Base-by-base conservation (phyloP, 1,140 invertebrate species). In the Ostrea denselamellosa region DNA sequence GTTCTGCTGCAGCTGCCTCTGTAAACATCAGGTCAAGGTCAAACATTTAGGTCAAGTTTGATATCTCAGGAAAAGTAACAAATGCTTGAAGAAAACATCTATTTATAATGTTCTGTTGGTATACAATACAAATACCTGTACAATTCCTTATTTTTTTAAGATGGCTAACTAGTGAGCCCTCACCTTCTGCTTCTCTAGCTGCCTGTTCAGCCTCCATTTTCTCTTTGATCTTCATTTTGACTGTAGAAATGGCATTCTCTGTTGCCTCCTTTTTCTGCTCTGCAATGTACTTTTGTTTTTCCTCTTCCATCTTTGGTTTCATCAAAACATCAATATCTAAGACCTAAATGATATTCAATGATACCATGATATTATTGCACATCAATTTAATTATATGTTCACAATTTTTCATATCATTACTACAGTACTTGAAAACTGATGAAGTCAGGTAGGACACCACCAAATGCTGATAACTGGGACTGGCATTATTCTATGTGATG, bases 151-250 rank as follows among this genome's bases (percentile, higher is more conserved):
- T 81, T 81, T 81, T 28, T 34, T 14, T 44, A 71, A 25, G 22
- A 2, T 28, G 34, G 19, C 19, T 28, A 77, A 28, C 25, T 77
- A n/a, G 22, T 81, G 8, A 34, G 22, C 53, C 17, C 25, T 81
- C 56, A 92, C 90, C 90, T 90, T 92, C 91, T 68, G 90, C 91
- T 56, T 91, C 91, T 54, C 86, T 89, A 2, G 90, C 90, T 44
- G 90, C 90, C 83, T 89, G 89, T 52, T 93, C 94, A 22, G 92
- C 93, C 77, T 94, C 93, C 85, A 91, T 85, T 81, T 92, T 90
- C 83, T 94, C 93, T 88, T 92, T 93, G 25, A 94, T 90, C 56
- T 91, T 93, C 44, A 87, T 87, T 84, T 93, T 94, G 28, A 94
- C 92, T 28, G 91, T 86, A 2, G 90, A 77, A 17, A 94, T 94